phyloP scores from a whole-genome alignment of 2,797 vertebrate species.

The Sebastes oblongus region DNA sequence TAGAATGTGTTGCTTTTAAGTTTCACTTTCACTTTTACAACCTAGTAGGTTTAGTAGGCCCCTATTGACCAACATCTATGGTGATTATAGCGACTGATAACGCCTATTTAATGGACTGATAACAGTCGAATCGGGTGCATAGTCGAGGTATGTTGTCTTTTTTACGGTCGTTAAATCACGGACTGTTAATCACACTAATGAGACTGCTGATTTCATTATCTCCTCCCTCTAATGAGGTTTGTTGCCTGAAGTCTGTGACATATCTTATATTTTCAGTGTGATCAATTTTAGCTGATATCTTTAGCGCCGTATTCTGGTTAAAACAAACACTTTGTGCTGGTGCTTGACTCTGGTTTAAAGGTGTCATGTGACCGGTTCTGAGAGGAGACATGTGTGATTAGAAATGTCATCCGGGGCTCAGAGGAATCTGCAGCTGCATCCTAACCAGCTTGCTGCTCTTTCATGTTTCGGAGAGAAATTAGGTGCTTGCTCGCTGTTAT shows the following conservation, averaged over 20 bases:
- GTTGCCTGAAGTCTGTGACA: background rate
- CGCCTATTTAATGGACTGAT: too few species aligned
- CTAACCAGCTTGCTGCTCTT: background rate
- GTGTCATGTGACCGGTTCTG: background rate
- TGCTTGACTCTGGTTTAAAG: background rate
- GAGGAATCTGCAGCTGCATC: slow-evolving; percentile 7
- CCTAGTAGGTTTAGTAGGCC: too few species aligned
- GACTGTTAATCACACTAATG: background rate
- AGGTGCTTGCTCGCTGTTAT: background rate
- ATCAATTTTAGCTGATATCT: background rate
- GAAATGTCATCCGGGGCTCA: background rate
- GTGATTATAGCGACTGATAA: too few species aligned
- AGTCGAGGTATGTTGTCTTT: too few species aligned
- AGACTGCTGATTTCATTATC: background rate
- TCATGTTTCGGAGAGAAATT: background rate
- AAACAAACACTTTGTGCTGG: background rate
- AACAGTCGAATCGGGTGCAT: too few species aligned
- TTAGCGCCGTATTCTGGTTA: background rate
- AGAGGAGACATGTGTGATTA: background rate
- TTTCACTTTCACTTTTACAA: too few species aligned
- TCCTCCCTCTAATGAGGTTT: background rate
- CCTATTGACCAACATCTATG: too few species aligned
- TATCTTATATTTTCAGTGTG: background rate
- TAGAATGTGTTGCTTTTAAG: too few species aligned
- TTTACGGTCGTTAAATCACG: too few species aligned